A percentile compares a stretch with the other conserved stretches of the same genome.
These are phyloP conservation scores for Clarias gariepinus DNA, from an alignment of 2,113 vertebrate species.

Conservation along the genomic window DNA sequence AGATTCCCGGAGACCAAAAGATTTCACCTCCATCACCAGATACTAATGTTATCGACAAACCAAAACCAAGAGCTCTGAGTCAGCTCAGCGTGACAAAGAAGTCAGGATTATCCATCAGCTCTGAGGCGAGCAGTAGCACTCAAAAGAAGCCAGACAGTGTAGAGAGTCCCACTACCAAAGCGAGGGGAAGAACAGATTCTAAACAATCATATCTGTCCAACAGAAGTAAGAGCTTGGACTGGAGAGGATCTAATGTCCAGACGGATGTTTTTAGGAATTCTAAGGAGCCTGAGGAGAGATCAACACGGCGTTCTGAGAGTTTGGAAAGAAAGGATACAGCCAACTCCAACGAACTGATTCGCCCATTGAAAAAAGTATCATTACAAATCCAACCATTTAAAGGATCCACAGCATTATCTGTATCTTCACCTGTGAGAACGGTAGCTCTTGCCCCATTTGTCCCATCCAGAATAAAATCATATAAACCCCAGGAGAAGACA, in stretches of 20 bases:
- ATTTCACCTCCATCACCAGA: background rate
- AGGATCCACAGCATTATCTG: background rate
- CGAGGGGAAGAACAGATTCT: slow-evolving; percentile 53
- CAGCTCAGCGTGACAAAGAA: slow-evolving; percentile 37
- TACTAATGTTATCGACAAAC: slow-evolving; percentile 24
- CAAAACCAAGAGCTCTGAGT: slow-evolving; percentile 23
- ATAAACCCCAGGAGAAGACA: slow-evolving; percentile 3
- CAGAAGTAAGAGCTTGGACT: slow-evolving; percentile 69
- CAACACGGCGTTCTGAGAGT: slow-evolving; percentile 27
- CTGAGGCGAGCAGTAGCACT: slow-evolving; percentile 45
- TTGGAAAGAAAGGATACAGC: slow-evolving; percentile 35
- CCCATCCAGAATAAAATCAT: slow-evolving; percentile 59
- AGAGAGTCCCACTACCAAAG: slow-evolving; percentile 31
- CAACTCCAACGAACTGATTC: background rate
- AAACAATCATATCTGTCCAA: slow-evolving; percentile 43
- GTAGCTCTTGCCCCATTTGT: slow-evolving; percentile 53
- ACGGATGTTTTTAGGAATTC: slow-evolving; percentile 4
- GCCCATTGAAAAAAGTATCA: slow-evolving; percentile 19
- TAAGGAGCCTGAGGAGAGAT: slow-evolving; percentile 6
- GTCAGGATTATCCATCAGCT: slow-evolving; percentile 12
- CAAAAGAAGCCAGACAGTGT: slow-evolving; percentile 30
- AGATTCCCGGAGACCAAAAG: background rate
- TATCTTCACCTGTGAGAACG: slow-evolving; percentile 1
- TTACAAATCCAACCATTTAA: slow-evolving; percentile 33
- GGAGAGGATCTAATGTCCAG: slow-evolving; percentile 38